A percentile compares a stretch with the other conserved stretches of the same genome.
Conservation (phyloP, 2,888 invertebrate genomes). For the Sphinx pinastri region DNA sequence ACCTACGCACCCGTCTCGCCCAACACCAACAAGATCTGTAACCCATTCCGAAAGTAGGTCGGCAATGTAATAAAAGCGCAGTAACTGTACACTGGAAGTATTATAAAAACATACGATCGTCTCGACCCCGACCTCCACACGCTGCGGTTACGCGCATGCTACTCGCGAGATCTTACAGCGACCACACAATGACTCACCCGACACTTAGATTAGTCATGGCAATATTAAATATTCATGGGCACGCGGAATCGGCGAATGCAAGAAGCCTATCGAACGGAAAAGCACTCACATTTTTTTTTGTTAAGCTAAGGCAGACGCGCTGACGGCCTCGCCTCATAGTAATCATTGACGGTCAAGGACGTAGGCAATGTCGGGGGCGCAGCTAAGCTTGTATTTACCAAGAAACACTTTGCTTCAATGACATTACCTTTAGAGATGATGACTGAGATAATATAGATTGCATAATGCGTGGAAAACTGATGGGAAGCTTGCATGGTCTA, state of each 20-base stretch:
- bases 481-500: too few species aligned
- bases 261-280: slow-evolving; percentile 9
- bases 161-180: slow-evolving; percentile 12
- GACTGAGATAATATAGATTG: too few species aligned
- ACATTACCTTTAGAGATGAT: too few species aligned
- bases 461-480: too few species aligned
- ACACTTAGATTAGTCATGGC: slow-evolving; percentile 18
- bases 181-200: slow-evolving; percentile 9
- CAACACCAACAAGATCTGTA: background rate
- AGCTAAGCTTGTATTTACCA: too few species aligned
- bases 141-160: slow-evolving; percentile 21
- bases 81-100: background rate
- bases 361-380: too few species aligned
- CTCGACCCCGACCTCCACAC: slow-evolving; percentile 22
- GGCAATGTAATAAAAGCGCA: slow-evolving; percentile 6
- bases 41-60: slow-evolving; percentile 10
- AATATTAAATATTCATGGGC: slow-evolving; percentile 21
- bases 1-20: background rate
- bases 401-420: too few species aligned
- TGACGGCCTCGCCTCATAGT: too few species aligned
- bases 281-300: background rate
- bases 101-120: slow-evolving; percentile 18
- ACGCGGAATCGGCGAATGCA: slow-evolving; percentile 11
- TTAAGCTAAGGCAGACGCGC: background rate
- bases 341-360: too few species aligned